phyloP scores from a whole-genome alignment of 2,797 vertebrate genomes.

The Chloroceryle inda region DNA sequence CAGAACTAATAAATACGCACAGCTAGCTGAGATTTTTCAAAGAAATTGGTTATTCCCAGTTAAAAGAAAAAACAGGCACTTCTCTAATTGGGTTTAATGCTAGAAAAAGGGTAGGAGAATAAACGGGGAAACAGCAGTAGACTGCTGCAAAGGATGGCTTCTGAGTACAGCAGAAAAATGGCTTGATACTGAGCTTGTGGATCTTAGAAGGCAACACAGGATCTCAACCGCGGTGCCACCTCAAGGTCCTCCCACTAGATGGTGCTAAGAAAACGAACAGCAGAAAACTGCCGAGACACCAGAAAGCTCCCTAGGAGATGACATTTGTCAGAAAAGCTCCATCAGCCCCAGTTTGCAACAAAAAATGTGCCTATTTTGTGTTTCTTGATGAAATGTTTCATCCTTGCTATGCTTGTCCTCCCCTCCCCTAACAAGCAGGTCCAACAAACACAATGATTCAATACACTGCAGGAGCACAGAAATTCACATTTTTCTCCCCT shows the following conservation, averaged over 20 bases:
- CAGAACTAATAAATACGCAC: background rate
- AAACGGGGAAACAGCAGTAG: background rate
- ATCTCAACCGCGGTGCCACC: fast-evolving
- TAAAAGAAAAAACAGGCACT: background rate
- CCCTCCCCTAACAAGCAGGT: background rate
- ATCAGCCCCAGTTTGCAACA: background rate
- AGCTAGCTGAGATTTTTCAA: background rate
- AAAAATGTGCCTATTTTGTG: background rate
- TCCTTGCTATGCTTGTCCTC: background rate
- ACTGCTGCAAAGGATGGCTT: background rate
- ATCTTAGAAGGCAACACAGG: background rate
- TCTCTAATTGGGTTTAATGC: background rate
- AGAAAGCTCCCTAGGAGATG: background rate
- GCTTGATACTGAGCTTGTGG: background rate
- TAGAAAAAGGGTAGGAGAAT: background rate
- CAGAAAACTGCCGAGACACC: background rate
- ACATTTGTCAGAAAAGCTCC: background rate
- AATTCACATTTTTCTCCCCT: background rate
- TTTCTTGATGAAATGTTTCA: background rate
- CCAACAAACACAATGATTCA: background rate
- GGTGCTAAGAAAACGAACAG: background rate
- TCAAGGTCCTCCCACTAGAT: background rate
- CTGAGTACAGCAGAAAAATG: background rate
- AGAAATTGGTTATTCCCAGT: background rate
- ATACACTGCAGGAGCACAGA: background rate